These are phyloP conservation scores for Upupa epops DNA, from an alignment of 2,113 vertebrate species.

Conservation along the genomic window DNA sequence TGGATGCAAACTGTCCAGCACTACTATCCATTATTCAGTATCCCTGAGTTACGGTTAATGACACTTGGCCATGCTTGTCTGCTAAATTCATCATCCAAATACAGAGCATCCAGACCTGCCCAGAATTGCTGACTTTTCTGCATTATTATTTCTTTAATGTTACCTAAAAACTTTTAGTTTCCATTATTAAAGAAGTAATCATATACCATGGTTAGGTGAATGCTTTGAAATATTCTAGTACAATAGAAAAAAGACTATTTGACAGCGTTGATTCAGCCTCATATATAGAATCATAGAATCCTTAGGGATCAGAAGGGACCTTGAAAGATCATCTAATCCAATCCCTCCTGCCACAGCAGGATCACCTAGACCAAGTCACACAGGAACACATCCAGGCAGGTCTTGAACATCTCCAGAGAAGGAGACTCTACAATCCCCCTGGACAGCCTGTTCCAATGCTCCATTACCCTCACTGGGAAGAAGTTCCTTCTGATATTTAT, in stretches of 20 bases:
- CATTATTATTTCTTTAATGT: not conserved
- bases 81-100: not conserved
- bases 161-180: not conserved
- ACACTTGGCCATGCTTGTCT: not conserved
- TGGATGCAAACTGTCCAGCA: not conserved
- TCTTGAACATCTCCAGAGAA: too few species aligned
- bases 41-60: not conserved
- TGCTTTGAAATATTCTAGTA: not conserved
- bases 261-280: not conserved
- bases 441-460: too few species aligned
- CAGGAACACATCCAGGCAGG: too few species aligned
- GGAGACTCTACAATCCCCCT: too few species aligned
- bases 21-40: not conserved
- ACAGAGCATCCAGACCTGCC: not conserved
- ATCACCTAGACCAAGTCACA: too few species aligned
- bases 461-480: too few species aligned
- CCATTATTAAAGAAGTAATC: not conserved
- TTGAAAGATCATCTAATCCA: too few species aligned
- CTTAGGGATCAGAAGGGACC: too few species aligned
- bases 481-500: too few species aligned
- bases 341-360: too few species aligned
- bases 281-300: too few species aligned
- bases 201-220: not conserved
- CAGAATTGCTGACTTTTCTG: not conserved
- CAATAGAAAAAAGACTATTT: not conserved